Evolutionary conservation across 2,888 invertebrate genomes (phyloP).

Genomic region (Panzeria rudis): DNA sequence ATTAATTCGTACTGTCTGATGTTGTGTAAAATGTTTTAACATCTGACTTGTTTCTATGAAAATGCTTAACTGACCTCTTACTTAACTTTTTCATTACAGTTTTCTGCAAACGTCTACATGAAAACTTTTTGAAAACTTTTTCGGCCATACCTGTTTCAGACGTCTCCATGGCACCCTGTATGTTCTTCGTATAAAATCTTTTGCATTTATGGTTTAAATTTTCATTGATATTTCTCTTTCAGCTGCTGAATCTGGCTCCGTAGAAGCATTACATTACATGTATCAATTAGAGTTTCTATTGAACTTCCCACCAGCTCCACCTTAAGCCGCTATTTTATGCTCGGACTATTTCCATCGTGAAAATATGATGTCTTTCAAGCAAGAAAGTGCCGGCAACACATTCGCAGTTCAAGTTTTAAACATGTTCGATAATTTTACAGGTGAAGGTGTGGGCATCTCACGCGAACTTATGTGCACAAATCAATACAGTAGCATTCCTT

Average conservation of each 20-base stretch:
- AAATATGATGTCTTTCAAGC: constrained; percentile 85
- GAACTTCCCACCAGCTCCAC: constrained; percentile 88
- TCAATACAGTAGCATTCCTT: constrained; percentile 86
- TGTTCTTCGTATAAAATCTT: constrained; percentile 82
- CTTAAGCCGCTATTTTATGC: constrained; percentile 91
- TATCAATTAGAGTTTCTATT: constrained; percentile 91
- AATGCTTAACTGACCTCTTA: not conserved
- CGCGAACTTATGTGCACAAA: constrained; percentile 94
- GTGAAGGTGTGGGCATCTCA: constrained; percentile 82
- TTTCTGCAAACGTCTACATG: constrained; percentile 86
- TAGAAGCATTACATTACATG: constrained; percentile 92
- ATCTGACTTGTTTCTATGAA: constrained; percentile 29
- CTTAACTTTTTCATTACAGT: constrained; percentile 71
- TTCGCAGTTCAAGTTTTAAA: constrained; percentile 87
- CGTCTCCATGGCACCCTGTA: constrained; percentile 96
- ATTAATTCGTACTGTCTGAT: too few relatives aligned
- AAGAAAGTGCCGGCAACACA: constrained; percentile 85
- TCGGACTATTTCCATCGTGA: constrained; percentile 87
- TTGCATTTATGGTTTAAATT: not conserved
- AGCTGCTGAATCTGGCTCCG: constrained; percentile 88
- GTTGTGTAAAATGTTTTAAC: not conserved
- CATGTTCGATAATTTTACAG: constrained; percentile 74
- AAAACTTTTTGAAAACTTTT: constrained; percentile 91
- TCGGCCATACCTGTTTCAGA: constrained; percentile 92
- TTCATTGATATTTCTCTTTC: constrained; percentile 12